Base-by-base conservation (phyloP, 2,113 vertebrate species). In the Mugil cephalus region DNA sequence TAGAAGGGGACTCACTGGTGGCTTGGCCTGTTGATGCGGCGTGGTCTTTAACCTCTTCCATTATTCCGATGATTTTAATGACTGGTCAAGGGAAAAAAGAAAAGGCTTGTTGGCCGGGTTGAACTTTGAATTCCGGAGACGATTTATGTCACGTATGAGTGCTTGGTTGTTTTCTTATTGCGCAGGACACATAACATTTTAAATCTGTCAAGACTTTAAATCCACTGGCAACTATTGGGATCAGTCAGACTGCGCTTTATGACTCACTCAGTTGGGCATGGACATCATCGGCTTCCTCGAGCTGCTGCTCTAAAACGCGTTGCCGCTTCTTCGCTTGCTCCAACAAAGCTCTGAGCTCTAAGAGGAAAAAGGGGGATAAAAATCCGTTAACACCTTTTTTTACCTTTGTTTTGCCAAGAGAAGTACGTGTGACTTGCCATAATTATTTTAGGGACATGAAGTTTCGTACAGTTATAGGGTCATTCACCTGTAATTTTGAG, bases 181-280 rank as follows among this genome's bases (percentile, higher is more conserved):
- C 5, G 24, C 24, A 30, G 24, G 24, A 5, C 2, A 30, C 5
- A 30, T 5, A 30, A 2, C 24, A 30, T 30, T 30, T 30, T 30
- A 30, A 30, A 30, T 30, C 24, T 30, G 24, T 30, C 5, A 30
- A 30, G 24, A 30, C 24, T 30, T 30, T 30, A 30, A 30, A 30
- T 30, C 24, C 24, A 3, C 24, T 2, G n/a, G n/a, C n/a, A n/a
- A n/a, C n/a, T n/a, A n/a, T n/a, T n/a, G 48, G 15, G 13, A 55
- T 53, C 18, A 19, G 19, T 9, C n/a, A 1, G 9, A 11, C 7
- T 53, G 8, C 15, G 18, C 24, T 13, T 53, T 10, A 45, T 35
- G 12, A 80, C 87, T 84, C 52, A 90, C 89, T 73, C 39, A 65
- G 36, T 10, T 87, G 65, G 36, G 81, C 10, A 30, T 75, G 39